phyloP scores from a whole-genome alignment of 2,113 vertebrate genomes.

The Panthera tigris region DNA sequence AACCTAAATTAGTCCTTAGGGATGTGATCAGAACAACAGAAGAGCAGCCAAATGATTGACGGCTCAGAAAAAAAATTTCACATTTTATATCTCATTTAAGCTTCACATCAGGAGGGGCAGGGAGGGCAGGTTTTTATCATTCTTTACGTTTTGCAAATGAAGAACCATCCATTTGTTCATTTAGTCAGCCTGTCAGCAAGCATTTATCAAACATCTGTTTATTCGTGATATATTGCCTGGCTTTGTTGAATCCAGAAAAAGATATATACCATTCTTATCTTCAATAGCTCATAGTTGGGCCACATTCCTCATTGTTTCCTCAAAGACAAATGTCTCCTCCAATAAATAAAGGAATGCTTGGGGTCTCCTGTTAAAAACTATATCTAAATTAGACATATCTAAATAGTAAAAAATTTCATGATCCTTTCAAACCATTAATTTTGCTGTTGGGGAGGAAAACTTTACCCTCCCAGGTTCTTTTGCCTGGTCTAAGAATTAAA shows the following conservation, averaged over 20 bases:
- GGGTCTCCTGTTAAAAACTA: neutral
- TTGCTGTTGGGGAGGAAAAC: neutral
- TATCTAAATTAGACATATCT: neutral
- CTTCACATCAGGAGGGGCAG: neutral
- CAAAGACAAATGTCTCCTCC: neutral
- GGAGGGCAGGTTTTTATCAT: neutral
- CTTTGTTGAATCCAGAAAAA: neutral
- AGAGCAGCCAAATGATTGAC: neutral
- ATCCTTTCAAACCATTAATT: neutral
- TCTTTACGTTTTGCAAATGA: conserved; percentile 6
- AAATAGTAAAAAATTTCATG: neutral
- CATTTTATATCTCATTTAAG: neutral
- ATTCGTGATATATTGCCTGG: neutral
- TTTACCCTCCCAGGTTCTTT: neutral
- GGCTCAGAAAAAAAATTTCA: neutral
- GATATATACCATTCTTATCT: neutral
- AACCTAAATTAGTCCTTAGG: neutral
- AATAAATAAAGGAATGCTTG: neutral
- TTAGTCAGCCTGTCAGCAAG: neutral
- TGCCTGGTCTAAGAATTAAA: neutral
- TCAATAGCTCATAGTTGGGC: neutral
- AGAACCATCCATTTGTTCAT: neutral
- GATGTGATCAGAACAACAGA: neutral
- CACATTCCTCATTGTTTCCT: neutral
- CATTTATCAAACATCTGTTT: neutral